Conservation (phyloP, 2,888 invertebrate genomes). For the Palloptera scutellata region DNA sequence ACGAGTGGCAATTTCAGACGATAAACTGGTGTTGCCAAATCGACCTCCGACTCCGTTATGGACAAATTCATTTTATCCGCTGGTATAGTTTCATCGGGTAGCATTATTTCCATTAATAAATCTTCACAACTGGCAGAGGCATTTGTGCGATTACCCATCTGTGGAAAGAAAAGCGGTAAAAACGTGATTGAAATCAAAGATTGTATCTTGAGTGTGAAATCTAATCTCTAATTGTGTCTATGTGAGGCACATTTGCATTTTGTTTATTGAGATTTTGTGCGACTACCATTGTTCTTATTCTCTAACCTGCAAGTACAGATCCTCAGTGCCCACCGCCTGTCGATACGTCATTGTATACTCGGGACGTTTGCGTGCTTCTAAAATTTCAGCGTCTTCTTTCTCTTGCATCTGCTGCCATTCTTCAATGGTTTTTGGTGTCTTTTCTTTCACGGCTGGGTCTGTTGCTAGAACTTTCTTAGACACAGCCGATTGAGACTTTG, state of each 20-base stretch:
- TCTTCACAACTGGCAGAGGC: slow-evolving; percentile 86
- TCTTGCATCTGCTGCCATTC: slow-evolving; percentile 65
- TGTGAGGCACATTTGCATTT: too few relatives aligned
- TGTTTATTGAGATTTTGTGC: too few relatives aligned
- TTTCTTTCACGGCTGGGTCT: slow-evolving; percentile 25
- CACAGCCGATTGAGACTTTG: slow-evolving; percentile 18
- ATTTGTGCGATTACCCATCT: slow-evolving; percentile 84
- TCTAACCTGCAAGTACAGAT: slow-evolving; percentile 81
- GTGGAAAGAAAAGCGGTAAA: slow-evolving; percentile 39
- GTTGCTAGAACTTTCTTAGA: slow-evolving; percentile 26
- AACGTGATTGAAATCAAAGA: too few relatives aligned
- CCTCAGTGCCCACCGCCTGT: slow-evolving; percentile 85
- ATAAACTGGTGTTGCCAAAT: slow-evolving; percentile 72
- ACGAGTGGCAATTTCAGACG: slow-evolving; percentile 79
- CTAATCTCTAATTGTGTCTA: neutral
- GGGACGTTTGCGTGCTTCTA: slow-evolving; percentile 73
- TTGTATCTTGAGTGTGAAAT: too few relatives aligned
- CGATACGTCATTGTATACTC: slow-evolving; percentile 83
- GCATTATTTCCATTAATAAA: slow-evolving; percentile 77
- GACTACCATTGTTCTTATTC: neutral
- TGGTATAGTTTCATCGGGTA: slow-evolving; percentile 75
- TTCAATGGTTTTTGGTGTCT: slow-evolving; percentile 48
- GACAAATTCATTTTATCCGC: slow-evolving; percentile 79
- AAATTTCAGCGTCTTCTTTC: slow-evolving; percentile 67
- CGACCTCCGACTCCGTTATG: slow-evolving; percentile 70